Conservation (phyloP, 2,888 invertebrate species). For the Athalia rosae region DNA sequence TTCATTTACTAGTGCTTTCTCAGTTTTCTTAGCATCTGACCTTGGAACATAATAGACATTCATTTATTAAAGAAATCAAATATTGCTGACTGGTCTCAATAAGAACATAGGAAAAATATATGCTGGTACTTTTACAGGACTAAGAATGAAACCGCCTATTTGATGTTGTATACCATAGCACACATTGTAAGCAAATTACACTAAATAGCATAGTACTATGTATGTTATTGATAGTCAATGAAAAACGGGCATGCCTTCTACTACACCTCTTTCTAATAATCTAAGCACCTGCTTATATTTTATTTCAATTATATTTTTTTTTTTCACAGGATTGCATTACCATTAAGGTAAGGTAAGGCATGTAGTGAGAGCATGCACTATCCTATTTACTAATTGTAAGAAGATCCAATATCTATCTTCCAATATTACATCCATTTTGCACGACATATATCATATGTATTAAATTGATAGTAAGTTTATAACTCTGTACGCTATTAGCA, state of each 20-base stretch:
- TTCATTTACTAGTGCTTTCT: slow-evolving; percentile 40
- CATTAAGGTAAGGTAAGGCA: too few species aligned
- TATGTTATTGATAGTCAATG: slow-evolving; percentile 4
- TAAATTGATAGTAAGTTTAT: not conserved
- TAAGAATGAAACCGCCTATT: too few species aligned
- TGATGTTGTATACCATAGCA: slow-evolving; percentile 14
- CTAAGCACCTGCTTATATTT: not conserved
- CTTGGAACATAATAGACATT: slow-evolving; percentile 37
- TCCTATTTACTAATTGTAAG: too few species aligned
- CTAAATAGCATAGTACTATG: not conserved
- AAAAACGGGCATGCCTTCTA: not conserved
- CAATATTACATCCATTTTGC: not conserved
- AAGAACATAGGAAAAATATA: slow-evolving; percentile 19
- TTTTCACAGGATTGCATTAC: not conserved
- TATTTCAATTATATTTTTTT: not conserved
- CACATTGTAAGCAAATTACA: slow-evolving; percentile 19
- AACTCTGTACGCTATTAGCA: not conserved
- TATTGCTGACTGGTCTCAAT: not conserved
- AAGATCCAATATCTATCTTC: too few species aligned
- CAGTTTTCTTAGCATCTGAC: slow-evolving; percentile 35
- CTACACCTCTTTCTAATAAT: not conserved
- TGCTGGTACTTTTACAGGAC: too few species aligned
- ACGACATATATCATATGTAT: not conserved
- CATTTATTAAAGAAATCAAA: slow-evolving; percentile 11
- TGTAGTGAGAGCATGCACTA: too few species aligned